phyloP scores from a whole-genome alignment of 2,888 invertebrate genomes.

The Erebia palarica region DNA sequence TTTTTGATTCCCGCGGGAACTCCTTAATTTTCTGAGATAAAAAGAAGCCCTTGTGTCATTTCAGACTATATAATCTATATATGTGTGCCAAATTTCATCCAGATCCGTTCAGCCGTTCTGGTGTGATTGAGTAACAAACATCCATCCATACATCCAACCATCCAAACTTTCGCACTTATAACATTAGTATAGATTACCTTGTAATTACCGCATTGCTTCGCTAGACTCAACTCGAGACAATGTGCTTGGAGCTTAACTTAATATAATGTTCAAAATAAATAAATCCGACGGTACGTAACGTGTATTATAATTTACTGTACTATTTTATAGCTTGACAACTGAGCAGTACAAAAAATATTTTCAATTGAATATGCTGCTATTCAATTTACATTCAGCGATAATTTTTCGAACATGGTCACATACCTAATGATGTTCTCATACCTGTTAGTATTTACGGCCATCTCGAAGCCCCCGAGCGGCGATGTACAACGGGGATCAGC shows the following conservation, averaged over 20 bases:
- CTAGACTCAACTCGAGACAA: neutral
- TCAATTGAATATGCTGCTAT: slow-evolving; percentile 13
- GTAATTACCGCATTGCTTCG: no score
- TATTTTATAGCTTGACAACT: slow-evolving; percentile 15
- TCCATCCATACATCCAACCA: no score
- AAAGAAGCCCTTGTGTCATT: neutral
- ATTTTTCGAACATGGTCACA: neutral
- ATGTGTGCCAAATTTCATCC: no score
- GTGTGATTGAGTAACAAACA: no score
- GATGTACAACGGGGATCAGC: no score
- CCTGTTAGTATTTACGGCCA: no score
- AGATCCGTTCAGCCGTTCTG: no score
- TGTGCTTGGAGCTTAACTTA: neutral
- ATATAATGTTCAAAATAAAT: slow-evolving; percentile 6
- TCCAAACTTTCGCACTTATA: no score
- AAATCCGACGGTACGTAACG: slow-evolving; percentile 3
- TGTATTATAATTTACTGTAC: slow-evolving; percentile 12
- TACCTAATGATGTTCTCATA: neutral
- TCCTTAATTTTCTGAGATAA: no score
- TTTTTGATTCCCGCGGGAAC: no score
- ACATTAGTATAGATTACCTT: neutral
- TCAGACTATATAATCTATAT: no score
- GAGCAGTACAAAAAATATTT: slow-evolving; percentile 4
- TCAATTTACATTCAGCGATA: neutral
- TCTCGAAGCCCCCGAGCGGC: no score